These are phyloP conservation scores for Campoletis raptor DNA, from an alignment of 2,888 invertebrate species.

Conservation along the genomic window DNA sequence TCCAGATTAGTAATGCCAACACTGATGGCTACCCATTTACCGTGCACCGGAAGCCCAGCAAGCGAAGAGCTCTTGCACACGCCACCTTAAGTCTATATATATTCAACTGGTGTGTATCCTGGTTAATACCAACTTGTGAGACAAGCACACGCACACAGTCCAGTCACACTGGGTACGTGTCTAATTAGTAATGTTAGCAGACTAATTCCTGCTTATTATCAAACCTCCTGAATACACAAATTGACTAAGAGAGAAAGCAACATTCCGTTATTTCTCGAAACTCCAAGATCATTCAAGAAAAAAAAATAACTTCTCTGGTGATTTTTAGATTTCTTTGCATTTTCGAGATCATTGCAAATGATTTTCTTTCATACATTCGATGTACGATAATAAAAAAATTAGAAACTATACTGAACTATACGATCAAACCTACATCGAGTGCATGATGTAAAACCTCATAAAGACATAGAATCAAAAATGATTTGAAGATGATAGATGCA, in stretches of 20 bases:
- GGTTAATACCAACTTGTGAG: constrained; percentile 36
- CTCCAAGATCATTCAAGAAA: not conserved
- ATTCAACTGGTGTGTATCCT: constrained; percentile 19
- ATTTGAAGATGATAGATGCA: not conserved
- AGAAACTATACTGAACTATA: not conserved
- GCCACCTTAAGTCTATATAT: not conserved
- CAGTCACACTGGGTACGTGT: constrained; percentile 74
- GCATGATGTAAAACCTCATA: not conserved
- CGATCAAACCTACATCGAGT: not conserved
- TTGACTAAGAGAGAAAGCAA: constrained; percentile 65
- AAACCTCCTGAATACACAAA: constrained; percentile 65
- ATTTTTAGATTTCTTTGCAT: not conserved
- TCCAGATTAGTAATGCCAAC: constrained; percentile 49
- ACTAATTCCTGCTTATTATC: constrained; percentile 76
- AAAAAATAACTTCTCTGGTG: not conserved
- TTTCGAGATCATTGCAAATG: too few relatives aligned
- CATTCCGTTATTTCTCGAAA: not conserved
- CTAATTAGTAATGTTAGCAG: constrained; percentile 83
- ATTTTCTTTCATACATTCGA: too few relatives aligned
- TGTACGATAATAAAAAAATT: too few relatives aligned
- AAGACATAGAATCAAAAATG: not conserved
- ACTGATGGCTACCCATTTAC: constrained; percentile 23
- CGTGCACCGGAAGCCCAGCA: constrained; percentile 22
- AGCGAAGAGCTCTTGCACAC: not conserved
- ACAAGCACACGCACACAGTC: constrained; percentile 58